Evolutionary conservation across 2,113 vertebrate species (phyloP).

Genomic region (Octodon degus): DNA sequence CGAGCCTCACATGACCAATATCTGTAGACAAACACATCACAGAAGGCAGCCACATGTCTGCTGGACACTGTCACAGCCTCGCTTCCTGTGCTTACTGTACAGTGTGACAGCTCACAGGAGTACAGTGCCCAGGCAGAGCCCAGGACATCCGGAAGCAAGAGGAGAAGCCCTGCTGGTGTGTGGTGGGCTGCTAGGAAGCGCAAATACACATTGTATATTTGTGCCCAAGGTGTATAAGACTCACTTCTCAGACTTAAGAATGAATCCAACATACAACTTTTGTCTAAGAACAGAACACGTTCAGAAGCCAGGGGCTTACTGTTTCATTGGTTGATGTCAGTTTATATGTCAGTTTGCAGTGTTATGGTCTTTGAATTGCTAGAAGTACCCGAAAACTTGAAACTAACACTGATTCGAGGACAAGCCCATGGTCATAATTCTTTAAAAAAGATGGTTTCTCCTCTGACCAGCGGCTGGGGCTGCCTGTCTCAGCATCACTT

Average conservation of each 20-base stretch:
- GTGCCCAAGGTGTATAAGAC: background rate
- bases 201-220: background rate
- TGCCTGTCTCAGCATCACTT: background rate
- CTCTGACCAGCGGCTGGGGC: background rate
- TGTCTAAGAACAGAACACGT: background rate
- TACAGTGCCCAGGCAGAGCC: background rate
- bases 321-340: background rate
- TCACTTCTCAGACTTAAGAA: background rate
- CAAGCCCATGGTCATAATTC: background rate
- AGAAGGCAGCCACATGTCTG: background rate
- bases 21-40: background rate
- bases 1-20: background rate
- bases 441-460: background rate
- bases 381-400: background rate
- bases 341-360: constrained; percentile 18
- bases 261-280: background rate
- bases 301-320: background rate
- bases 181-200: too few relatives aligned
- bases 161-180: background rate
- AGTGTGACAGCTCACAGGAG: background rate
- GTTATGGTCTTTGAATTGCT: background rate
- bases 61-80: background rate
- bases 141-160: background rate
- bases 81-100: background rate
- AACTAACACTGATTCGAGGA: background rate